A percentile compares a stretch with the other conserved stretches of the same genome.
phyloP scores from a whole-genome alignment of 2,797 vertebrate species.

The Squalus acanthias region DNA sequence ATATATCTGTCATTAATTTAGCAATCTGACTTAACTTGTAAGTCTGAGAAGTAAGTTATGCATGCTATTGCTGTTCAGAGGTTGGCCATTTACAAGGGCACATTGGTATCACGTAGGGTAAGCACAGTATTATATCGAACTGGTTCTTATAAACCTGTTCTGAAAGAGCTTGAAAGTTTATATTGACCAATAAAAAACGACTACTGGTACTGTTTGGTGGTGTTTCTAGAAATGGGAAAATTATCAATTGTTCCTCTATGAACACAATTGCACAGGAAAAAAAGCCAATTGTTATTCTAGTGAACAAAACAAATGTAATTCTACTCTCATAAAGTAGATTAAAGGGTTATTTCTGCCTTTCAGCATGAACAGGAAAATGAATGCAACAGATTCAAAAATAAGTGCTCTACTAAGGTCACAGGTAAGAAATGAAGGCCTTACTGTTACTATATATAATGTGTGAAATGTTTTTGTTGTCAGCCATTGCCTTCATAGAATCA shows the following conservation, averaged over 20 bases:
- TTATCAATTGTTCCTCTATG: neutral
- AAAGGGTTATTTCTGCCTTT: conserved; percentile 12
- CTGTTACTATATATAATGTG: neutral
- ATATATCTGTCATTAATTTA: neutral
- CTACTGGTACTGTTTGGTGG: no score
- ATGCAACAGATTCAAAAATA: neutral
- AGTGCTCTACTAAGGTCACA: neutral
- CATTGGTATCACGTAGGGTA: neutral
- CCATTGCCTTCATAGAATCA: neutral
- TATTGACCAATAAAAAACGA: neutral
- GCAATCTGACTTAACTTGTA: neutral
- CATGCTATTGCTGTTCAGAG: neutral
- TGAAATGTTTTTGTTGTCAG: neutral
- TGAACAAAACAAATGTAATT: neutral
- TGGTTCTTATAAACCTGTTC: neutral
- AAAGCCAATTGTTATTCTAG: neutral
- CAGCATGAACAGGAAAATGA: conserved; percentile 13
- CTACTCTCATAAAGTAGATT: neutral
- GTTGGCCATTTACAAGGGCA: neutral
- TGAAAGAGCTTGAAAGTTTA: neutral
- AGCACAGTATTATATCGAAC: neutral
- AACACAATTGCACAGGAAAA: neutral
- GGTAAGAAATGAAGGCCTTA: neutral
- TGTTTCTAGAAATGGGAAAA: neutral
- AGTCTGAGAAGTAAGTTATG: neutral